Evolutionary conservation across 1,140 invertebrate species (phyloP), one percentile per base, ranked within the genome.

Genomic region (Thereuonema tuberculata): DNA sequence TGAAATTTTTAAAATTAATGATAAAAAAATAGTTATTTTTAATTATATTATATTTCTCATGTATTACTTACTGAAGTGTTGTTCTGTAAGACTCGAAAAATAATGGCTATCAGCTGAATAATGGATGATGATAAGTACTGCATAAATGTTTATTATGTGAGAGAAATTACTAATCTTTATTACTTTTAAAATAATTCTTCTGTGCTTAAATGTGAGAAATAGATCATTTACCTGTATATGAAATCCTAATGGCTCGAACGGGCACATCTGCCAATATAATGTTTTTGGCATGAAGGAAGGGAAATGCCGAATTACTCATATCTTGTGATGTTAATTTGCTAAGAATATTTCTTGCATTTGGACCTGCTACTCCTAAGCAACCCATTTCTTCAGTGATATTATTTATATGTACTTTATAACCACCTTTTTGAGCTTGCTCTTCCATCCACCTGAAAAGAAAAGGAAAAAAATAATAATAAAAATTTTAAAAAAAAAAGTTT

Each of bases 331-430:
- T 65, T 17, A 74, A 59, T 28, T 63, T 68, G n/a, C 47, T 12
- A 24, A 74, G 56, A 9, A 74, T 48, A 0, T 71, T 54, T 56
- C 66, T 63, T 15, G 71, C 66, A n/a, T 65, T 63, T 15, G 73
- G 73, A 25, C 73, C 73, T 49, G 71, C 73, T 3, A 74, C 59
- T 46, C 70, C 67, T 12, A 74, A 60, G 48, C 66, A 68, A 2
- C 65, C 71, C 31, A 65, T 29, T 17, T 68, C 66, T 29, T 74
- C 73, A 3, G 71, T 72, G 1, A 66, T 62, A 59, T 74, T 74
- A 17, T 53, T 20, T 20, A 74, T 57, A 21, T 56, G 59, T 1
- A 74, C 69, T 17, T 71, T 46, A 55, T 57, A 65, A 1, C 65
- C 57, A 47, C 61, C 60, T 12, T 49, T 26, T 14, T 52, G 49